Percentiles rank a stretch among this genome's conserved stretches.
These are phyloP conservation scores for Agrypnus murinus DNA, from an alignment of 2,888 invertebrate species.

Conservation along the genomic window DNA sequence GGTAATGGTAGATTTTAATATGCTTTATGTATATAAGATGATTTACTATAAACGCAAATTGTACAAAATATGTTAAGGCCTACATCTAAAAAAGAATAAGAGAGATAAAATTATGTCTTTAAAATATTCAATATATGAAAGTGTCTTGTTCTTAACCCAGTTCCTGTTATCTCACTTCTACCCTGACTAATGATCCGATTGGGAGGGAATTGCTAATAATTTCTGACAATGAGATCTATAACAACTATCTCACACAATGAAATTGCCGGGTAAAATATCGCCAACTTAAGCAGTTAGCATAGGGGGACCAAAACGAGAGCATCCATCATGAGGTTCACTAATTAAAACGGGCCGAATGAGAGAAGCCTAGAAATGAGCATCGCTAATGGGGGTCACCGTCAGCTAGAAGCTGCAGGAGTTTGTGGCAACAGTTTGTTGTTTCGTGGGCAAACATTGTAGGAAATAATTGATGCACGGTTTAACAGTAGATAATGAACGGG, in stretches of 20 bases:
- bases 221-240: no score
- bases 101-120: no score
- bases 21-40: no score
- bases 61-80: no score
- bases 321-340: slow-evolving; percentile 46
- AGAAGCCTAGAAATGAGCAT: slow-evolving; percentile 44
- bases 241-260: slow-evolving; percentile 44
- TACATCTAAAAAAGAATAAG: no score
- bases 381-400: slow-evolving; percentile 47
- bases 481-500: slow-evolving; percentile 52
- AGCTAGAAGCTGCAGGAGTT: slow-evolving; percentile 38
- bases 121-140: no score
- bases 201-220: no score
- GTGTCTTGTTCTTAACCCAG: no score
- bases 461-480: slow-evolving; percentile 54
- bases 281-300: slow-evolving; percentile 37
- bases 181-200: no score
- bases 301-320: slow-evolving; percentile 37
- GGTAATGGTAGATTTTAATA: no score
- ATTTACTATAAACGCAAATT: no score
- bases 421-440: slow-evolving; percentile 52
- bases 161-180: no score
- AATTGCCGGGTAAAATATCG: slow-evolving; percentile 43
- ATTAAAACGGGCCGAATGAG: slow-evolving; percentile 47
- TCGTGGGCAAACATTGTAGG: slow-evolving; percentile 49